A percentile compares a stretch with the other conserved stretches of the same genome.
Evolutionary conservation across 2,888 invertebrate species (phyloP).

Genomic region (Hofmannophila pseudospretella): DNA sequence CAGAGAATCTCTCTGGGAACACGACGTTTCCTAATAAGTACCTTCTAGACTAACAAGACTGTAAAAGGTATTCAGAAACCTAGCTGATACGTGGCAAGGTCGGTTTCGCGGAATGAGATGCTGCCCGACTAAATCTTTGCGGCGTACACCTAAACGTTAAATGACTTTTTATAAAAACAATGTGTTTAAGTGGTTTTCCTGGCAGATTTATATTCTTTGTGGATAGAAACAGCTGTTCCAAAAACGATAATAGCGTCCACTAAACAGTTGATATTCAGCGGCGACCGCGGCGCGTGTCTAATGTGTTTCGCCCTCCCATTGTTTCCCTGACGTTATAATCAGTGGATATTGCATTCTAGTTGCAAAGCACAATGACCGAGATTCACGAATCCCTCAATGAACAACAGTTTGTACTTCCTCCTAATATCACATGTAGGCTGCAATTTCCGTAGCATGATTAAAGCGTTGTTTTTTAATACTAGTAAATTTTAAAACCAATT

Average conservation of each 20-base stretch:
- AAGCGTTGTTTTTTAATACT: not conserved
- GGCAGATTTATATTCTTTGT: constrained; percentile 14
- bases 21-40: not conserved
- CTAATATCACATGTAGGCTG: constrained; percentile 16
- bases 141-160: not conserved
- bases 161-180: not conserved
- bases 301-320: constrained; percentile 31
- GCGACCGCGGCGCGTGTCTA: constrained; percentile 29
- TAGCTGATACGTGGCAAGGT: not conserved
- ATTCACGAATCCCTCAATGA: constrained; percentile 33
- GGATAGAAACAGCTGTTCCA: constrained; percentile 28
- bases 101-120: not conserved
- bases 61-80: constrained; percentile 1
- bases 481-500: too few relatives aligned
- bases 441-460: constrained; percentile 11
- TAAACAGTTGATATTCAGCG: constrained; percentile 14
- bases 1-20: constrained; percentile 1
- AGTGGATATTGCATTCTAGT: constrained; percentile 50
- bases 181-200: constrained; percentile 3
- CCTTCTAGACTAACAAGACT: not conserved
- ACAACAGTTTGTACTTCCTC: constrained; percentile 25
- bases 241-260: constrained; percentile 21
- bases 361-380: constrained; percentile 35
- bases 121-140: too few relatives aligned
- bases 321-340: constrained; percentile 39